These are phyloP conservation scores for Lottia gigantea DNA, from an alignment of 2,888 invertebrate genomes.

Conservation along the genomic window DNA sequence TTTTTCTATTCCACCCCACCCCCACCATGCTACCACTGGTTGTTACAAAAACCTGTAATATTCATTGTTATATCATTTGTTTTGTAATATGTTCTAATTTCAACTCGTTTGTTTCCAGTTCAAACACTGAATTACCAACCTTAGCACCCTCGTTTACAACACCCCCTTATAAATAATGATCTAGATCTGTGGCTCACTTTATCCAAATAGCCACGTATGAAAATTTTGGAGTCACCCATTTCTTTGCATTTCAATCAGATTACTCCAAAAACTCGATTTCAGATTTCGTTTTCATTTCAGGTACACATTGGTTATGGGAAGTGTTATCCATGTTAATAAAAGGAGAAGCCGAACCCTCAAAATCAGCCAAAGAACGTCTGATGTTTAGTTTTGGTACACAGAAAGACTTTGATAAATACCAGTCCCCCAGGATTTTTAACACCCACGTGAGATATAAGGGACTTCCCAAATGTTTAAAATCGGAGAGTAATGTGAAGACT, in stretches of 20 bases:
- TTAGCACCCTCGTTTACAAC: too few species aligned
- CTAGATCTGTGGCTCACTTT: too few species aligned
- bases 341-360: constrained; percentile 17
- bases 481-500: constrained; percentile 16
- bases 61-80: too few species aligned
- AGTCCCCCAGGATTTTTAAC: constrained; percentile 30
- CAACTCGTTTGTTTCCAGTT: too few species aligned
- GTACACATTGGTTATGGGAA: constrained; percentile 36
- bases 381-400: constrained; percentile 26
- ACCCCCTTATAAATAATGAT: too few species aligned
- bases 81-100: too few species aligned
- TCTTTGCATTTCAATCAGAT: not conserved
- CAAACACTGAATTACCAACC: too few species aligned
- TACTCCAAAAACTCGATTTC: too few species aligned
- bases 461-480: constrained; percentile 21
- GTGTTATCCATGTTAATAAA: constrained; percentile 29
- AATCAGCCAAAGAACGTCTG: constrained; percentile 14
- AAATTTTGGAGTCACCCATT: not conserved
- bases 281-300: constrained; percentile 17
- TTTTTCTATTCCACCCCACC: too few species aligned
- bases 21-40: too few species aligned
- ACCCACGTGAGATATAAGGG: constrained; percentile 21
- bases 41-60: too few species aligned
- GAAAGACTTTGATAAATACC: constrained; percentile 20
- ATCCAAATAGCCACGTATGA: too few species aligned